These are phyloP conservation scores for Epinephelus coioides DNA, from an alignment of 2,797 vertebrate species.

Conservation along the genomic window DNA sequence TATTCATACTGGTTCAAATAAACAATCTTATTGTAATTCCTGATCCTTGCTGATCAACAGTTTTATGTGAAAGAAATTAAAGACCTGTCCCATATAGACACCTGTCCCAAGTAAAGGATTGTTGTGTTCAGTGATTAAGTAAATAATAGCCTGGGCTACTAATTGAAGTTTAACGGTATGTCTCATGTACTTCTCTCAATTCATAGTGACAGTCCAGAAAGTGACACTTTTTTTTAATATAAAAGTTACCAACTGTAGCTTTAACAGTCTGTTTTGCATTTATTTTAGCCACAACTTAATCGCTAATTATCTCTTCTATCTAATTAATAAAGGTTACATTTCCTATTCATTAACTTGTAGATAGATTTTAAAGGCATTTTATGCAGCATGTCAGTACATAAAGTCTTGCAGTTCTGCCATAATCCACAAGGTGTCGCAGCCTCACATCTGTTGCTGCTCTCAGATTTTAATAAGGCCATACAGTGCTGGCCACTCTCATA, in stretches of 20 bases:
- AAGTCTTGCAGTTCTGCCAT: conserved; percentile 45
- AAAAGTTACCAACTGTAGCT: not conserved
- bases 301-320: not conserved
- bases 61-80: no score
- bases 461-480: not conserved
- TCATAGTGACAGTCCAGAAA: no score
- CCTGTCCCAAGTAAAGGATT: no score
- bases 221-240: no score
- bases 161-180: no score
- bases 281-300: not conserved
- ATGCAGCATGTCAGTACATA: not conserved
- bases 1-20: no score
- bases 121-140: no score
- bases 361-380: not conserved
- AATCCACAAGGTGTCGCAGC: conserved; percentile 80
- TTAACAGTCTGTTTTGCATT: not conserved
- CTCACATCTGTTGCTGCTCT: conserved; percentile 58
- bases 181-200: no score
- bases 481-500: conserved; percentile 21
- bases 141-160: no score
- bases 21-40: no score
- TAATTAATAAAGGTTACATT: not conserved
- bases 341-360: not conserved
- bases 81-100: no score
- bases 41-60: no score